Conservation (phyloP, 2,113 vertebrate species). For the Lethenteron reissneri region DNA sequence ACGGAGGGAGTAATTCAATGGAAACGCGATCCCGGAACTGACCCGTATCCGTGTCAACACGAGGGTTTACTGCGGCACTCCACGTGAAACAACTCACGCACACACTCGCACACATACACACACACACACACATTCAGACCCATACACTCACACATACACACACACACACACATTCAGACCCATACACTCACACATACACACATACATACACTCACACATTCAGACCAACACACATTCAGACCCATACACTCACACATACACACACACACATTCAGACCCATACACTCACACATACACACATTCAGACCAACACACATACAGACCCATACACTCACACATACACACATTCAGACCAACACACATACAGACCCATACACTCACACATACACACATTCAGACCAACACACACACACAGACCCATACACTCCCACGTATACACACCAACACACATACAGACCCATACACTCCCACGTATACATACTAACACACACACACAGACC, state of each 20-base stretch:
- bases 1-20: too few species aligned
- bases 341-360: too few species aligned
- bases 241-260: neutral
- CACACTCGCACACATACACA: constrained; percentile 7
- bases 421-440: neutral
- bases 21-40: too few species aligned
- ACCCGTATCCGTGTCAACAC: too few species aligned
- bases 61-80: constrained; percentile 6
- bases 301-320: neutral
- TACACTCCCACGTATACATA: too few species aligned
- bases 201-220: constrained; percentile 3
- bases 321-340: too few species aligned
- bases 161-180: neutral
- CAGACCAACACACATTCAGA: neutral
- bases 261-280: constrained; percentile 1
- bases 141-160: neutral
- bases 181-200: neutral
- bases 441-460: neutral
- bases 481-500: too few species aligned
- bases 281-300: neutral
- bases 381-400: too few species aligned
- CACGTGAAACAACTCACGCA: constrained; percentile 10
- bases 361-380: neutral
- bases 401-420: neutral
- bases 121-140: neutral